Evolutionary conservation across 2,113 vertebrate genomes (phyloP).

Genomic region (Anolis carolinensis): DNA sequence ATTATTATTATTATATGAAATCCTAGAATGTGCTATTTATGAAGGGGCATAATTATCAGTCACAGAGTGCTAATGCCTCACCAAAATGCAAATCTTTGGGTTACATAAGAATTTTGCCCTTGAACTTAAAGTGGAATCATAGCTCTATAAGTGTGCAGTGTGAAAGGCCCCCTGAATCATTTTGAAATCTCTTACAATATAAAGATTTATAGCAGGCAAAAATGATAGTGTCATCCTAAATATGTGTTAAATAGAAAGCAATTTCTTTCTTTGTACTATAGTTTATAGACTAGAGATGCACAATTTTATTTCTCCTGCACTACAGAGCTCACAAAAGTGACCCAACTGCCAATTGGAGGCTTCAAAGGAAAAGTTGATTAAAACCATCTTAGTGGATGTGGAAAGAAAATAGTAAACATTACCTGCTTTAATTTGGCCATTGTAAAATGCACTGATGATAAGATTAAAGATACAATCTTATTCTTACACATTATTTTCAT

Average conservation of each 20-base stretch:
- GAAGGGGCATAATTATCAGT: too few species aligned
- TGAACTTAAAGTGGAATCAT: too few species aligned
- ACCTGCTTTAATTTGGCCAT: neutral
- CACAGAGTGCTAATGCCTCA: too few species aligned
- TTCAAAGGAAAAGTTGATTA: neutral
- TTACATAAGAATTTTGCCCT: too few species aligned
- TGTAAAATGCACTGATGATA: neutral
- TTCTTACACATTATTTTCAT: neutral
- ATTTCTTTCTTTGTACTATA: neutral
- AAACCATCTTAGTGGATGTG: neutral
- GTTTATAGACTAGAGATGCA: neutral
- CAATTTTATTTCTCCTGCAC: neutral
- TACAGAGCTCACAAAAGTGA: neutral
- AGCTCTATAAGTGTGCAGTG: too few species aligned
- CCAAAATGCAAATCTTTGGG: too few species aligned
- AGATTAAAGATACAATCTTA: neutral
- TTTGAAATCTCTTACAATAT: neutral
- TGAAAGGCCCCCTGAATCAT: neutral
- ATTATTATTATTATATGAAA: too few species aligned
- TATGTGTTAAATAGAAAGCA: neutral
- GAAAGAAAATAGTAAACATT: neutral
- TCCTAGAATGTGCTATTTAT: too few species aligned
- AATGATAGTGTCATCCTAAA: neutral
- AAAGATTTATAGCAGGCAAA: neutral
- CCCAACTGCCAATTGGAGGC: neutral